A percentile compares a stretch with the other conserved stretches of the same genome.
These are phyloP conservation scores for Brachynemurus nebulosus DNA, from an alignment of 2,888 invertebrate species.

Conservation along the genomic window DNA sequence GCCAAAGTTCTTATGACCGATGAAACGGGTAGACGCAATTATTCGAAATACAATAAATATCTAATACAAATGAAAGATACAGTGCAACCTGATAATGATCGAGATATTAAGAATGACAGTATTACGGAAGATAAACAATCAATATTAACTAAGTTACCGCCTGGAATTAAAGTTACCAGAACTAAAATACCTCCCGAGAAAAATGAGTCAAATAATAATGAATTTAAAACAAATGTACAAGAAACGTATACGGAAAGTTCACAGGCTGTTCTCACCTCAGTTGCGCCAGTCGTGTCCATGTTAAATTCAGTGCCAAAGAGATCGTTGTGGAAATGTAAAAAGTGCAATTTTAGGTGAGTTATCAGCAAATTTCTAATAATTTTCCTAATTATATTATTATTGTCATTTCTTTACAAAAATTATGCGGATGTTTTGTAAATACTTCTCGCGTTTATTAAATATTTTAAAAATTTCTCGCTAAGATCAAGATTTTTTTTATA, in stretches of 20 bases:
- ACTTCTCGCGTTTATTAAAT: too few species aligned
- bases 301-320: conserved; percentile 35
- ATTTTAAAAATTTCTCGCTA: too few species aligned
- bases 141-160: conserved; percentile 1
- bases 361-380: too few species aligned
- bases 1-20: conserved; percentile 82
- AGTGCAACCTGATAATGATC: neutral
- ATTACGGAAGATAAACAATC: neutral
- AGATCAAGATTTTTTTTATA: too few species aligned
- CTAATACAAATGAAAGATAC: conserved; percentile 51
- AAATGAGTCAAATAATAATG: neutral
- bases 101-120: neutral
- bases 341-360: conserved; percentile 71
- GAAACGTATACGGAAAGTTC: too few species aligned
- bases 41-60: conserved; percentile 86
- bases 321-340: conserved; percentile 79
- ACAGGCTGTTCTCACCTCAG: too few species aligned
- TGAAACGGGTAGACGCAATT: conserved; percentile 79
- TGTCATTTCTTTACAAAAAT: too few species aligned
- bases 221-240: neutral
- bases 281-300: neutral
- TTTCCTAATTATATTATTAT: too few species aligned
- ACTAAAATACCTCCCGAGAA: neutral
- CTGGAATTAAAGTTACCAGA: neutral
- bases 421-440: too few species aligned